phyloP scores from a whole-genome alignment of 2,113 vertebrate species.

The Promerops cafer region DNA sequence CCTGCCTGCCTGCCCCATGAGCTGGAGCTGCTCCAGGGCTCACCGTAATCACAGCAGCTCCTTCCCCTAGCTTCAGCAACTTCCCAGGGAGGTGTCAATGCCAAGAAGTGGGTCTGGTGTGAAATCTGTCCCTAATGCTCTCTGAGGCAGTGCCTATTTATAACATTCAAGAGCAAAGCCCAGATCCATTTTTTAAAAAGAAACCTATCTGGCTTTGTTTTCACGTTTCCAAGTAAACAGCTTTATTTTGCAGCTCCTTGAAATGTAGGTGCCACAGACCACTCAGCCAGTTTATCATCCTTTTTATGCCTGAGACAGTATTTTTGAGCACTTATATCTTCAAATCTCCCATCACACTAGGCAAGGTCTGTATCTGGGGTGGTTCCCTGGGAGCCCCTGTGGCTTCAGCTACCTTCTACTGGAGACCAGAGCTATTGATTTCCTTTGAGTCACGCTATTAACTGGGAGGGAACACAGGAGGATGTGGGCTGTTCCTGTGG shows the following conservation, averaged over 20 bases:
- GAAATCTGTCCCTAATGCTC: not conserved
- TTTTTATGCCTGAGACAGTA: not conserved
- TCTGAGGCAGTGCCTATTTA: not conserved
- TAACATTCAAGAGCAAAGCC: not conserved
- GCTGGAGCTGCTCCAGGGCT: not conserved
- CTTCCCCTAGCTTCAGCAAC: not conserved
- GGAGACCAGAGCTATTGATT: not conserved
- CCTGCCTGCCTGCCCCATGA: not conserved
- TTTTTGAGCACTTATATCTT: not conserved
- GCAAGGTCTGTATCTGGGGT: not conserved
- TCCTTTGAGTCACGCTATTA: not conserved
- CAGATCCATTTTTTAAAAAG: not conserved
- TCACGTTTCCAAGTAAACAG: not conserved
- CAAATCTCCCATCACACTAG: rapidly evolving
- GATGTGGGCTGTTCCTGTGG: not conserved
- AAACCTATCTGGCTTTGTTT: not conserved
- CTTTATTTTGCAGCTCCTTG: not conserved
- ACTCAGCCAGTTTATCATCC: not conserved
- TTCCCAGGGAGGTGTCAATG: not conserved
- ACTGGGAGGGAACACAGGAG: not conserved
- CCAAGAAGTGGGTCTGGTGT: not conserved
- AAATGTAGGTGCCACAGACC: not conserved
- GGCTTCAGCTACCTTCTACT: not conserved
- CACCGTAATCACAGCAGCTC: not conserved
- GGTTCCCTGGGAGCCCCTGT: not conserved